Base-by-base conservation (phyloP, 2,888 invertebrate genomes). In the Agrilus mali region DNA sequence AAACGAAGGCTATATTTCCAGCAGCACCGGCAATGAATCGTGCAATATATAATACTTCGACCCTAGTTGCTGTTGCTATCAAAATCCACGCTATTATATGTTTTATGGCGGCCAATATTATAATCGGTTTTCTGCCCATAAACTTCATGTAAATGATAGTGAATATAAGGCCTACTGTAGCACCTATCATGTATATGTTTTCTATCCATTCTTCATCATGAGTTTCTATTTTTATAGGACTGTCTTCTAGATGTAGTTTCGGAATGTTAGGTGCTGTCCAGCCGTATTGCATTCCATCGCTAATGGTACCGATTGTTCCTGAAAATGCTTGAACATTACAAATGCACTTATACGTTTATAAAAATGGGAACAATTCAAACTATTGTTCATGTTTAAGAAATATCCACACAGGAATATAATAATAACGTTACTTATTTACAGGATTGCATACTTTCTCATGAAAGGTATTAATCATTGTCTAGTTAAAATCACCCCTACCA, bases 221-320 rank as follows among this genome's bases (percentile, higher is more conserved):
- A 33, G 55, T 52, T 17, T 36, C 20, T 34, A 63, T 62, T 43
- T 44, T 40, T 4, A 64, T 58, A n/a, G 64, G 63, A 7, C 55
- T 53, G 22, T 58, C 51, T 12, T 49, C 50, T 7, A 53, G 48
- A 41, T 59, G 44, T 3, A 66, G 54, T n/a, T 63, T 54, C 6
- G 64, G 65, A 14, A 65, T 57, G 16, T 60, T 55, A 10, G 65
- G 64, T 3, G 65, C 58, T 7, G 64, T 59, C 65, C 66, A 66
- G n/a, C 65, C 66, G 39, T 67, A 67, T 48, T 65, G 64, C 60
- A 66, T 65, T 8, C 66, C 66, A 56, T 66, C 65, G 5, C 63
- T 63, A 27, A 65, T 59, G 3, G 64, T 64, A 43, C 60, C 59
- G 13, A 64, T 46, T 12, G 62, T 66, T 17, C 58, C 66, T 66